Percentiles rank a stretch among this genome's conserved stretches.
Conservation (phyloP, 2,113 vertebrate genomes). For the Lophura nycthemera region DNA sequence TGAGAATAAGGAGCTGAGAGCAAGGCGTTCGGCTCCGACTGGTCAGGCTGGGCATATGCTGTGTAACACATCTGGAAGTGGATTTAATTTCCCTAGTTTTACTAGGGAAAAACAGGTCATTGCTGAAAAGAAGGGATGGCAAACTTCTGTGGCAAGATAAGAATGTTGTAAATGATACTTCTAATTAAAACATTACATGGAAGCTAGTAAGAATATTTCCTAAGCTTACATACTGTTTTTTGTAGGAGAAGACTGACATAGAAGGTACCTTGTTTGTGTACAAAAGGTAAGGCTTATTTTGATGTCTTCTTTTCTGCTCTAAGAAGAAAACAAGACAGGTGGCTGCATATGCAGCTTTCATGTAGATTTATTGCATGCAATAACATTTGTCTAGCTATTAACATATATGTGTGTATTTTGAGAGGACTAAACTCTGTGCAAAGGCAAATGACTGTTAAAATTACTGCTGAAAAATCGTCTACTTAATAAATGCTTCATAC, state of each 20-base stretch:
- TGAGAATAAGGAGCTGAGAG: neutral
- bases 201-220: neutral
- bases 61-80: neutral
- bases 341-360: neutral
- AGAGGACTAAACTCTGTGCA: neutral
- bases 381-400: neutral
- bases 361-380: neutral
- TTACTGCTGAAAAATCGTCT: neutral
- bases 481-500: accelerated
- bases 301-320: neutral
- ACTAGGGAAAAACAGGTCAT: neutral
- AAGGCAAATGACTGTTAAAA: neutral
- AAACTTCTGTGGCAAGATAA: neutral
- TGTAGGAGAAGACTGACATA: slow-evolving; percentile 96
- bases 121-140: neutral
- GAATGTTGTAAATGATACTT: neutral
- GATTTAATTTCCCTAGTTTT: neutral
- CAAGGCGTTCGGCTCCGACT: neutral
- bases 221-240: slow-evolving; percentile 42
- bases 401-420: neutral
- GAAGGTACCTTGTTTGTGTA: slow-evolving; percentile 98
- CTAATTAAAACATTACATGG: neutral
- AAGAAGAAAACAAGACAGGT: neutral
- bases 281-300: slow-evolving; percentile 83
- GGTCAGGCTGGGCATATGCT: accelerated